phyloP scores from a whole-genome alignment of 2,888 invertebrate species.

The Oithona nana region DNA sequence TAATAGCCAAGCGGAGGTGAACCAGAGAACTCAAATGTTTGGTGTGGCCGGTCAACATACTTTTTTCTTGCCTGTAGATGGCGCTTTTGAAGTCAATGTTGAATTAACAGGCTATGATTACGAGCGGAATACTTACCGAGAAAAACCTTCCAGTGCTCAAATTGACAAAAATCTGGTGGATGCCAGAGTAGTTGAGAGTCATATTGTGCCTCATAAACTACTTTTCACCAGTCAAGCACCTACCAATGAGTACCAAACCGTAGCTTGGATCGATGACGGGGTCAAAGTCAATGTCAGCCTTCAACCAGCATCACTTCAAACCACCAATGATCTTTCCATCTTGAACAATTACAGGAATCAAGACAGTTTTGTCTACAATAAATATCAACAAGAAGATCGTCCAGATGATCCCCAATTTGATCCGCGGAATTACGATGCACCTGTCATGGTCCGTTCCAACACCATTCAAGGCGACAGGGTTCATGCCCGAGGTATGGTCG shows the following conservation, averaged over 20 bases:
- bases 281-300: constrained; percentile 10
- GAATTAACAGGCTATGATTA: neutral
- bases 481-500: constrained; percentile 31
- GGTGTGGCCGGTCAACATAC: constrained; percentile 59
- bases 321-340: neutral
- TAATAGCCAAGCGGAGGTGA: constrained; percentile 33
- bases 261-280: constrained; percentile 4
- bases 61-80: constrained; percentile 75
- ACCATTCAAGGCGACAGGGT: constrained; percentile 21
- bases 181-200: neutral
- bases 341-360: neutral
- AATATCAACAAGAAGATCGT: neutral
- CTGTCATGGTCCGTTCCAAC: constrained; percentile 19
- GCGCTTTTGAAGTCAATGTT: constrained; percentile 53
- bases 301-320: neutral
- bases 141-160: neutral
- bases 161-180: constrained; percentile 1
- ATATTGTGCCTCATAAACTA: constrained; percentile 8
- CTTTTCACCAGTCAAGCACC: constrained; percentile 8
- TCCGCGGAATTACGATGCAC: neutral
- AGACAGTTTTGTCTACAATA: neutral
- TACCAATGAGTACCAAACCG: constrained; percentile 8
- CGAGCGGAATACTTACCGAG: neutral
- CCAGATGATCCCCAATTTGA: neutral
- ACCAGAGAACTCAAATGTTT: constrained; percentile 48